Conservation (phyloP, 2,113 vertebrate genomes). For the Toxostoma redivivum region DNA sequence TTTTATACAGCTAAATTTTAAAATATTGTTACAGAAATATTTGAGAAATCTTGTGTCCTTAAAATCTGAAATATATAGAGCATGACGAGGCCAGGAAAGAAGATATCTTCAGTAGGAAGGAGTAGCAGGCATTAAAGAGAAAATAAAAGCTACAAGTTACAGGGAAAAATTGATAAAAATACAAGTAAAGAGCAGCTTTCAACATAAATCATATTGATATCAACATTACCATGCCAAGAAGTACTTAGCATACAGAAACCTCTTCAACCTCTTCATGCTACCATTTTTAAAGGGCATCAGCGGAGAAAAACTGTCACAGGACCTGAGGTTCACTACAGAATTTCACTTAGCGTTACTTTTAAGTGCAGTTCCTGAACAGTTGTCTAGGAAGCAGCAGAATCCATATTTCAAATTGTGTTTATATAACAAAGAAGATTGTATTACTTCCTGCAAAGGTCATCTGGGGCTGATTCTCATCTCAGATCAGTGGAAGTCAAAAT, state of each 20-base stretch:
- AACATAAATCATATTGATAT: neutral
- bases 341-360: neutral
- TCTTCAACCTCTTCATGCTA: neutral
- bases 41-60: neutral
- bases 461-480: neutral
- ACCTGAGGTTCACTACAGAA: neutral
- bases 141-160: neutral
- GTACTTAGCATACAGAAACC: neutral
- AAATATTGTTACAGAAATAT: neutral
- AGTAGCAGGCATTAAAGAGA: neutral
- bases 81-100: neutral
- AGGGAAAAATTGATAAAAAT: neutral
- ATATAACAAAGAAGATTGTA: neutral
- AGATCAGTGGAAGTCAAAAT: neutral
- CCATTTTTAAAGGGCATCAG: neutral
- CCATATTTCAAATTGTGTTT: neutral
- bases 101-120: neutral
- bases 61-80: neutral
- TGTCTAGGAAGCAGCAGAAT: neutral
- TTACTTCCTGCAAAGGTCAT: neutral
- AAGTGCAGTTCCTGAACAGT: neutral
- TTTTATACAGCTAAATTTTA: neutral
- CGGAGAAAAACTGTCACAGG: neutral
- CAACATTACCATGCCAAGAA: neutral
- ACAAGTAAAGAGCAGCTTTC: neutral